A percentile compares a stretch with the other conserved stretches of the same genome.
These are phyloP conservation scores for Prietella phreatophila DNA, from an alignment of 2,113 vertebrate species.

Conservation along the genomic window DNA sequence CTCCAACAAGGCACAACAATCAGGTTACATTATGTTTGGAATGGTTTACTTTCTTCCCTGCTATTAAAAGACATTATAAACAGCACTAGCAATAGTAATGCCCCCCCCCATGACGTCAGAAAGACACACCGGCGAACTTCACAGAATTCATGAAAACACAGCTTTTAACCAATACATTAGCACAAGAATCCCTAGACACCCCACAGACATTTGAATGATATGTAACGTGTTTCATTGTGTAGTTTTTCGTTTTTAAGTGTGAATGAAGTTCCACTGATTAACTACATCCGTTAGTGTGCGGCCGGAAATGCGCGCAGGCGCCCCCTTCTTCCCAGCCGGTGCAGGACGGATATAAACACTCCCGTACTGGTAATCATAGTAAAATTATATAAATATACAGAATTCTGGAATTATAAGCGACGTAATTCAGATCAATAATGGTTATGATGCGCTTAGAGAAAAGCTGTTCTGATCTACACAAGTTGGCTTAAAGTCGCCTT, in stretches of 20 bases:
- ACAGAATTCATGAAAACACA: neutral
- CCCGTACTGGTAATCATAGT: neutral
- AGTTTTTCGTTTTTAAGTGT: neutral
- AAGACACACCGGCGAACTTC: neutral
- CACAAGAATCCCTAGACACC: neutral
- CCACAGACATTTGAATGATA: no score
- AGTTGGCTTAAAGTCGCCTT: neutral
- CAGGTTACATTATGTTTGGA: neutral
- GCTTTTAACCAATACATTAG: neutral
- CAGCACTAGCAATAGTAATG: neutral
- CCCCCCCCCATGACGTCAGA: neutral
- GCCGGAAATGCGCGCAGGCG: slow-evolving; percentile 31
- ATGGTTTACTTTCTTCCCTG: neutral
- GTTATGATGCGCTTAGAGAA: neutral
- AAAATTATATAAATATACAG: neutral
- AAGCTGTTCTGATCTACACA: neutral
- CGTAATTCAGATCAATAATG: no score
- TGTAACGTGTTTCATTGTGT: neutral
- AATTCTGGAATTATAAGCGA: no score
- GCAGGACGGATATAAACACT: slow-evolving; percentile 18
- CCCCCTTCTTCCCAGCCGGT: neutral
- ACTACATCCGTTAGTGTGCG: neutral
- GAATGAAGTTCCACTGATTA: neutral
- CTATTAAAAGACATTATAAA: neutral
- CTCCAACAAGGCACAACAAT: neutral